phyloP scores from a whole-genome alignment of 1,140 invertebrate species.

The Brachionus rotundiformis region DNA sequence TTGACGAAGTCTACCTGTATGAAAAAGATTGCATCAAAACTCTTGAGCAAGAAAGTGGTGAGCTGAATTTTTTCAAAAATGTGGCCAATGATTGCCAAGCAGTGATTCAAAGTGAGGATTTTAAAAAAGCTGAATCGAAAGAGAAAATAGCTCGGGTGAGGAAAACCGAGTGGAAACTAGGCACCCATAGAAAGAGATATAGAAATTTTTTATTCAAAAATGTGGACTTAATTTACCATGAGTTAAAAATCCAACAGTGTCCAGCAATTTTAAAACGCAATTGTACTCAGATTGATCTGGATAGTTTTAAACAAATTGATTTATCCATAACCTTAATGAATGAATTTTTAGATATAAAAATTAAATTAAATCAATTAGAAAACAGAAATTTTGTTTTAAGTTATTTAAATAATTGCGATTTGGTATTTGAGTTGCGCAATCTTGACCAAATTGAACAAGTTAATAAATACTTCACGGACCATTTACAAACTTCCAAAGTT shows the following conservation, averaged over 20 bases:
- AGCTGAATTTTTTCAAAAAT: neutral
- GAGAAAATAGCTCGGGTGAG: neutral
- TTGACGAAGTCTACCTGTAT: neutral
- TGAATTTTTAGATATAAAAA: neutral
- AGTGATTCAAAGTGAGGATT: neutral
- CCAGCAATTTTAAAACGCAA: neutral
- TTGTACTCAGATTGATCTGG: neutral
- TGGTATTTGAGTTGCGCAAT: neutral
- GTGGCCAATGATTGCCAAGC: neutral
- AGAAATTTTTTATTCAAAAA: slow-evolving; percentile 37
- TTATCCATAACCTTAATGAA: too few species aligned
- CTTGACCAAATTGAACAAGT: neutral
- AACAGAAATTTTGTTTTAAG: neutral
- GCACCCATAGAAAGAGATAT: neutral
- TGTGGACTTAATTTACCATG: neutral
- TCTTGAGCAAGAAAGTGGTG: neutral
- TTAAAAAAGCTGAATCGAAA: neutral
- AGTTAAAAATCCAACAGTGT: neutral
- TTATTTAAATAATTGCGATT: neutral
- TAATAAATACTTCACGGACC: neutral
- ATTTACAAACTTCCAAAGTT: neutral
- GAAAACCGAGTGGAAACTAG: neutral
- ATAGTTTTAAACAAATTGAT: neutral
- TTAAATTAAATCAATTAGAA: slow-evolving; percentile 3
- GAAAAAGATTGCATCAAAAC: slow-evolving; percentile 18